These are phyloP conservation scores for Orgyia antiqua DNA, from an alignment of 2,888 invertebrate species.

Conservation along the genomic window DNA sequence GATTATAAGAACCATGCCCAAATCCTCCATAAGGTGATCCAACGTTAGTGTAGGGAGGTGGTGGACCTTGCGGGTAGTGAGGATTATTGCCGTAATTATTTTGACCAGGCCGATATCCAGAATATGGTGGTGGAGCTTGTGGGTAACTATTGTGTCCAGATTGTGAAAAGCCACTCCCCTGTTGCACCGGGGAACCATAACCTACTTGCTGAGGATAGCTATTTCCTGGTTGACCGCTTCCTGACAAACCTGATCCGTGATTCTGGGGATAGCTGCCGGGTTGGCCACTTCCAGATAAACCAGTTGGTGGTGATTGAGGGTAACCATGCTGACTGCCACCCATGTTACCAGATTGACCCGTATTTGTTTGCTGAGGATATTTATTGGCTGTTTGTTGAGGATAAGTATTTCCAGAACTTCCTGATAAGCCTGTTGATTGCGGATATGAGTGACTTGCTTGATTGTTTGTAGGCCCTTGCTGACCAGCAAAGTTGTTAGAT, in stretches of 20 bases:
- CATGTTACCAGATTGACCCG: conserved; percentile 12
- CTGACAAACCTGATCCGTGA: conserved; percentile 33
- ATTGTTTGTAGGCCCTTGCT: conserved; percentile 33
- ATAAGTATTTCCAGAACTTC: conserved; percentile 37
- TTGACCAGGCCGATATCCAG: conserved; percentile 28
- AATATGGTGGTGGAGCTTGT: conserved; percentile 46
- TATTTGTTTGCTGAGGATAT: conserved; percentile 25
- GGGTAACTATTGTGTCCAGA: conserved; percentile 3
- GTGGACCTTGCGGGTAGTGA: conserved; percentile 53
- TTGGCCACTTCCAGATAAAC: conserved; percentile 20
- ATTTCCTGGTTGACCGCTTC: conserved; percentile 26
- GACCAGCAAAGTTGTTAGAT: conserved; percentile 37
- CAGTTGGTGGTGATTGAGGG: conserved; percentile 29
- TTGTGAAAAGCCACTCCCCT: not conserved
- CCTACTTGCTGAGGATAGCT: conserved; percentile 17
- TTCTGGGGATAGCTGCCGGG: conserved; percentile 31
- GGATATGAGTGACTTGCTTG: conserved; percentile 52
- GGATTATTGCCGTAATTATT: conserved; percentile 43
- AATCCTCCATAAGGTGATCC: conserved; percentile 35
- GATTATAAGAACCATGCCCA: conserved; percentile 40
- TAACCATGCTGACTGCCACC: conserved; percentile 25
- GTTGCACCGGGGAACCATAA: not conserved
- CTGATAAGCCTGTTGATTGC: conserved; percentile 54
- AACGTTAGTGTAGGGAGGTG: conserved; percentile 48
- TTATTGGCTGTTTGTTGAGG: conserved; percentile 32